These are phyloP conservation scores for Trogon surrucura DNA, from an alignment of 2,113 vertebrate genomes.

Conservation along the genomic window DNA sequence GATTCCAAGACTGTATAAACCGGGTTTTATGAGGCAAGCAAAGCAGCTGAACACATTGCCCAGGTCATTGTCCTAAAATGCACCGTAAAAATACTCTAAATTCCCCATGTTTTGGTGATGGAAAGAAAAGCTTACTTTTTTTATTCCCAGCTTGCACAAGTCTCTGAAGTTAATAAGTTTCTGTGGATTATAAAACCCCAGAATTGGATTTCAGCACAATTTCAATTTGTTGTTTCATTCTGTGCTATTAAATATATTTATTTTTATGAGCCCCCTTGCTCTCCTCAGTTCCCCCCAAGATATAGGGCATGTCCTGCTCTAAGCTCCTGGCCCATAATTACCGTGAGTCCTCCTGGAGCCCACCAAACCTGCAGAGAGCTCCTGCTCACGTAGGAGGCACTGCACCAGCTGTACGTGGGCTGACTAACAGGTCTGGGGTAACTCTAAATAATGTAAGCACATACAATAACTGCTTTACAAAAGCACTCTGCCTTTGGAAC, in stretches of 20 bases:
- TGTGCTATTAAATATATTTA: not conserved
- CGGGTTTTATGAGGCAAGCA: constrained; percentile 20
- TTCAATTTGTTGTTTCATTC: constrained; percentile 34
- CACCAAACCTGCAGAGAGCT: not conserved
- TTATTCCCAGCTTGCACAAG: not conserved
- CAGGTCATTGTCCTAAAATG: constrained; percentile 47
- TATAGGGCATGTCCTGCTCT: not conserved
- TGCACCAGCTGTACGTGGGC: not conserved
- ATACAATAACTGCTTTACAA: fast-evolving
- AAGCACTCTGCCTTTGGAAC: not conserved
- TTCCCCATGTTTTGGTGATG: not conserved
- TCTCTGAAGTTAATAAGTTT: constrained; percentile 37
- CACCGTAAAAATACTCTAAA: constrained; percentile 43
- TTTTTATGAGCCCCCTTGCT: not conserved
- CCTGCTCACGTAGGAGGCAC: not conserved
- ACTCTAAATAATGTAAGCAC: not conserved
- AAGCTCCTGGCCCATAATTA: not conserved
- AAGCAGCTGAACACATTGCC: not conserved
- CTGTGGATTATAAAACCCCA: constrained; percentile 28
- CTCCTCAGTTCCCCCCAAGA: not conserved
- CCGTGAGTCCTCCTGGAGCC: fast-evolving
- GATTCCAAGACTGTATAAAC: constrained; percentile 29
- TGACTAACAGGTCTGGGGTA: not conserved
- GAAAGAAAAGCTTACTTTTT: not conserved
- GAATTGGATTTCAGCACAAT: constrained; percentile 21